Evolutionary conservation across 2,113 vertebrate genomes (phyloP).

Genomic region (Panthera tigris): DNA sequence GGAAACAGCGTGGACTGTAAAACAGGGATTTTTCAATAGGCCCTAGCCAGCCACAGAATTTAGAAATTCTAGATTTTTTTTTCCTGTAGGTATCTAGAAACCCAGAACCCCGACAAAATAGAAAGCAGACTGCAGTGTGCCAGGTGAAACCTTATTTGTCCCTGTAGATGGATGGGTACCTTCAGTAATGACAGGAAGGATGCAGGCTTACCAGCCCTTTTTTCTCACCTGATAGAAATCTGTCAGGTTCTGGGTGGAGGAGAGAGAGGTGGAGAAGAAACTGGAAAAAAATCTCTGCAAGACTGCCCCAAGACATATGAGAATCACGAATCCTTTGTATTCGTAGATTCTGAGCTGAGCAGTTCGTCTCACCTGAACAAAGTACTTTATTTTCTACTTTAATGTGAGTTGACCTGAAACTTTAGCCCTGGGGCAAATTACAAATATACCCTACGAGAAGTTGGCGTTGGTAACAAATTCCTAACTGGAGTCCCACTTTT

Average conservation of each 20-base stretch:
- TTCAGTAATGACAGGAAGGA: neutral
- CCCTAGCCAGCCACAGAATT: neutral
- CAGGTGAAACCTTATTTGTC: neutral
- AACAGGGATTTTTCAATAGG: conserved; percentile 55
- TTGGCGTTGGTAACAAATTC: conserved; percentile 66
- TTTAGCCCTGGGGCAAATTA: conserved; percentile 47
- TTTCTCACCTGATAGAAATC: neutral
- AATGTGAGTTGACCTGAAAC: neutral
- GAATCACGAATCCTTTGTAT: neutral
- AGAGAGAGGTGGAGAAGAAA: neutral
- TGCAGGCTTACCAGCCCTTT: neutral
- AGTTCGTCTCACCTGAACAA: conserved; percentile 37
- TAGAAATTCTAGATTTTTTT: conserved; percentile 35
- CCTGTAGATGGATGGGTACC: neutral
- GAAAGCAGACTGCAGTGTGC: neutral
- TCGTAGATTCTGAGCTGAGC: neutral
- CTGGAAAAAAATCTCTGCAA: neutral
- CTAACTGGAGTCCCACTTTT: conserved; percentile 47
- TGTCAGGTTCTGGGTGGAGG: neutral
- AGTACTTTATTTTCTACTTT: conserved; percentile 11
- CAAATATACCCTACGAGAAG: conserved; percentile 61
- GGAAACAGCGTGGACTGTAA: conserved; percentile 34
- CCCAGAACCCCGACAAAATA: neutral
- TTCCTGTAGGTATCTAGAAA: neutral
- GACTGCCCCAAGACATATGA: neutral